Base-by-base conservation (phyloP, 2,888 invertebrate genomes). In the Pheosia tremula region DNA sequence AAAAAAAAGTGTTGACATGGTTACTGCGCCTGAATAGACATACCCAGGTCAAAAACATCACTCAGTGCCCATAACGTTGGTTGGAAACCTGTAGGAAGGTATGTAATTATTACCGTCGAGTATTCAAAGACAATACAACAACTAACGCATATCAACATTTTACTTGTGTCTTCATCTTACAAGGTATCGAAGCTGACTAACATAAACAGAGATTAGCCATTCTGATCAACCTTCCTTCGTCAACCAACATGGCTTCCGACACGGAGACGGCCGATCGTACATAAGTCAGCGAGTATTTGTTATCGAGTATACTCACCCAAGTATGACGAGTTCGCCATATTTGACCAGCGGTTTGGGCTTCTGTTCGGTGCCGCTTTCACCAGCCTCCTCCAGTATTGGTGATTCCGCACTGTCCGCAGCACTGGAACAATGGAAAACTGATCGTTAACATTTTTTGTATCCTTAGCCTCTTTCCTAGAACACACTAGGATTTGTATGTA, bases 271-370 rank as follows among this genome's bases (percentile, higher is more conserved):
- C 8, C 24, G 13, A 50, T 50, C 24, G 24, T 50, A 24, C 5
- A 49, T 49, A 49, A n/a, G n/a, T n/a, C 8, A 8, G 5, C 49
- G 47, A 10, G 47, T 50, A 50, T 49, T 49, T 49, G 49, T 5
- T n/a, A 13, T 49, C n/a, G 11, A 49, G 13, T 61, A 49, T 54
- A 94, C 96, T 96, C 92, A 98, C 97, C 99, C 98, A 90, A 98
- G 96, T 90, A 98, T 98, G 88, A 98, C 97, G 90, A 98, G 95
- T 95, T 98, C 98, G 80, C 98, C 98, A 94, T 98, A 98, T 95
- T 97, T 98, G 84, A 97, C 94, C 78, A 95, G 94, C 75, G 95
- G 95, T 89, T 97, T 96, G 69, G 97, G 96, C 89, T 97, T 97
- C 84, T 93, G 94, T 82, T 97, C 97, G 72, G 96, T 95, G 83